Evolutionary conservation across 2,113 vertebrate genomes (phyloP).

Genomic region (human): GRCh38 chr20:6613001-6613500

Average conservation of each 20-base stretch:
- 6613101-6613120: too few species aligned
- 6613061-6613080: too few species aligned
- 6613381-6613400: neutral
- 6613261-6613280: neutral
- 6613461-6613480: too few species aligned
- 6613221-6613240: neutral
- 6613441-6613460: neutral
- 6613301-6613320: neutral
- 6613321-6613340: neutral
- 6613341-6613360: neutral
- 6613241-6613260: neutral
- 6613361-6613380: neutral
- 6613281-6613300: neutral
- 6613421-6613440: neutral
- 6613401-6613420: neutral
- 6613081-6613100: too few species aligned
- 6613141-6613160: too few species aligned
- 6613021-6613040: neutral
- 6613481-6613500: neutral
- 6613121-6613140: too few species aligned
- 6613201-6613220: neutral
- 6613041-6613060: too few species aligned
- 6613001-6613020: neutral
- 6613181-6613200: neutral
- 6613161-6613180: neutral